Evolutionary conservation across 1,140 invertebrate species (phyloP), one percentile per base, ranked within the genome.

Genomic region (Chironomus tepperi): DNA sequence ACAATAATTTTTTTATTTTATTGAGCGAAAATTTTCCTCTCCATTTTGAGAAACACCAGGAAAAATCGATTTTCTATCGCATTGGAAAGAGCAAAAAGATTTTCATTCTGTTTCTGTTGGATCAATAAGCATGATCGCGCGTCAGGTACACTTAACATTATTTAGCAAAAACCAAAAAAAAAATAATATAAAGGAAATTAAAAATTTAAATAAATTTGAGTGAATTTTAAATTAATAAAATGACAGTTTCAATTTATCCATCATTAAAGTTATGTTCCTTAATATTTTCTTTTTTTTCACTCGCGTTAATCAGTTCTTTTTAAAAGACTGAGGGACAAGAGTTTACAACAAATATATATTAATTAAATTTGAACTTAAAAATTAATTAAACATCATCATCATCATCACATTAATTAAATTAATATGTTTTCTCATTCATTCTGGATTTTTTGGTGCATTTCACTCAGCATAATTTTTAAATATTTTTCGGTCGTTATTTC

Each of bases 271-370:
- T n/a, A n/a, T n/a, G n/a, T n/a, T n/a, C n/a, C n/a, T n/a, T n/a
- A n/a, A n/a, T n/a, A n/a, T n/a, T n/a, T n/a, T n/a, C 43, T 15
- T 57, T 5, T 15, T 12, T 57, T 57, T 57, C 47, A 57, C 47
- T 57, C 47, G n/a, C n/a, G 47, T 57, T 57, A 57, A 57, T 57
- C 47, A 57, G 47, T 57, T 57, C 47, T 57, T 57, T 57, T 57
- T 57, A 57, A 57, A 57, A 57, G 47, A 57, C 47, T 57, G 12
- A n/a, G 47, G n/a, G 12, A 57, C 47, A n/a, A n/a, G 47, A 57
- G 12, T 57, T 57, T n/a, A 57, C n/a, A 57, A 57, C 12, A n/a
- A 57, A n/a, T 57, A 57, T n/a, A 57, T n/a, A 57, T 57, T 57
- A 57, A 57, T 57, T 15, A 57, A 57, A 15, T 57, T 57, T 57